Percentiles rank a stretch among this genome's conserved stretches.
These are phyloP conservation scores for Cyanistes caeruleus DNA, from an alignment of 2,113 vertebrate genomes.

Conservation along the genomic window DNA sequence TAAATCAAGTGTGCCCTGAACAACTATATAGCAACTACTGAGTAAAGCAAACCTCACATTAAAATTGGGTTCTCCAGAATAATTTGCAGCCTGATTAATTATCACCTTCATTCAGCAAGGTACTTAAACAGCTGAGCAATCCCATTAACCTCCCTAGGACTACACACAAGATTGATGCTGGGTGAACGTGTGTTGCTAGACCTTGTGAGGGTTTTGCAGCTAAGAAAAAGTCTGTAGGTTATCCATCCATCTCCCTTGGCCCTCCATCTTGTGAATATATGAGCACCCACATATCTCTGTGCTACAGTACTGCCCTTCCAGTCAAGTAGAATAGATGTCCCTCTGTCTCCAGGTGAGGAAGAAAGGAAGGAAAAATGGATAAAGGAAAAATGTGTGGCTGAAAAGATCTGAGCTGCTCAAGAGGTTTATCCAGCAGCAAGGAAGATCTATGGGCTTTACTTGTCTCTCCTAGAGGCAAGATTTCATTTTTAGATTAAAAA, in stretches of 20 bases:
- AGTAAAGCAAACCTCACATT: slow-evolving; percentile 11
- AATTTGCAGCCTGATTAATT: slow-evolving; percentile 36
- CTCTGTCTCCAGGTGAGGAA: background rate
- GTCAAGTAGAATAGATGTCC: background rate
- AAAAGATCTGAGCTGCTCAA: background rate
- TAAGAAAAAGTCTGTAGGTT: background rate
- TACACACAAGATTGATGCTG: background rate
- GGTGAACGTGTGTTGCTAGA: background rate
- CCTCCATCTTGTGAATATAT: background rate
- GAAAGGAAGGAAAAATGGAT: background rate
- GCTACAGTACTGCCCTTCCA: background rate
- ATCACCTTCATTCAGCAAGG: background rate
- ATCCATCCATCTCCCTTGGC: background rate
- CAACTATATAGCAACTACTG: background rate
- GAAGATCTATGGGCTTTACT: slow-evolving; percentile 21
- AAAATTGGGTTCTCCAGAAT: slow-evolving; percentile 45
- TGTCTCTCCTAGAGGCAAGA: background rate
- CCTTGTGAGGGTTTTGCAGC: background rate
- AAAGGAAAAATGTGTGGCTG: background rate
- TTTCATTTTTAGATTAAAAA: slow-evolving; percentile 58
- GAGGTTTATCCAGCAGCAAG: background rate
- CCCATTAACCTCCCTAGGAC: background rate
- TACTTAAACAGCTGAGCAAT: slow-evolving; percentile 29
- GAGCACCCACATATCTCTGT: background rate
- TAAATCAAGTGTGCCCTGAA: background rate